Conservation (phyloP, 2,113 vertebrate species). For the Etia nguti region DNA sequence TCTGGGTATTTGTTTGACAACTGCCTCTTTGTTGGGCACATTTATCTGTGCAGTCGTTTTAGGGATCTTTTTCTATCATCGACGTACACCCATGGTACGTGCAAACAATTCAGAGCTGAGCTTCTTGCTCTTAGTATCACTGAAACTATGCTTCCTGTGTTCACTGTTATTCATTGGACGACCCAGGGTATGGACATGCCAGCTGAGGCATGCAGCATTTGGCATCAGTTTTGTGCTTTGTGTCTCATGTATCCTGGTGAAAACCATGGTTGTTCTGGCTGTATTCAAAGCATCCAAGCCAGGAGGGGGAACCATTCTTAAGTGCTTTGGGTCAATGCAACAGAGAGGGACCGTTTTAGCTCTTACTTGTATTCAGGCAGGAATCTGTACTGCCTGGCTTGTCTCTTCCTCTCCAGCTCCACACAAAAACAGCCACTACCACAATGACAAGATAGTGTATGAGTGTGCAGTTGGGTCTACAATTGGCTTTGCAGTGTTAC, state of each 20-base stretch:
- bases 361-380: constrained; percentile 51
- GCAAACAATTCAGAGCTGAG: constrained; percentile 73
- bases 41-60: constrained; percentile 29
- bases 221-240: constrained; percentile 59
- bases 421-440: constrained; percentile 46
- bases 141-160: constrained; percentile 63
- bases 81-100: constrained; percentile 60
- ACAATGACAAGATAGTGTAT: constrained; percentile 56
- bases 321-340: constrained; percentile 57
- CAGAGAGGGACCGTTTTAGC: constrained; percentile 56
- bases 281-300: constrained; percentile 41
- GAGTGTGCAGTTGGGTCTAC: constrained; percentile 62
- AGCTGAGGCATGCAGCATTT: constrained; percentile 51
- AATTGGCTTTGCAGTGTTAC: constrained; percentile 44
- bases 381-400: constrained; percentile 59
- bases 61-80: constrained; percentile 48
- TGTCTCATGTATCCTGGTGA: constrained; percentile 37
- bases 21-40: constrained; percentile 1
- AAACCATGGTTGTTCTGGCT: constrained; percentile 43
- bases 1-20: constrained; percentile 21
- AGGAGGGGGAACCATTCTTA: constrained; percentile 27
- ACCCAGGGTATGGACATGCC: constrained; percentile 57
- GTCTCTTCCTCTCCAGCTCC: constrained; percentile 29
- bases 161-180: constrained; percentile 64
- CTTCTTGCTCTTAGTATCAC: constrained; percentile 12